Conservation (phyloP, 2,113 vertebrate genomes). For the Tylochromis polylepis region DNA sequence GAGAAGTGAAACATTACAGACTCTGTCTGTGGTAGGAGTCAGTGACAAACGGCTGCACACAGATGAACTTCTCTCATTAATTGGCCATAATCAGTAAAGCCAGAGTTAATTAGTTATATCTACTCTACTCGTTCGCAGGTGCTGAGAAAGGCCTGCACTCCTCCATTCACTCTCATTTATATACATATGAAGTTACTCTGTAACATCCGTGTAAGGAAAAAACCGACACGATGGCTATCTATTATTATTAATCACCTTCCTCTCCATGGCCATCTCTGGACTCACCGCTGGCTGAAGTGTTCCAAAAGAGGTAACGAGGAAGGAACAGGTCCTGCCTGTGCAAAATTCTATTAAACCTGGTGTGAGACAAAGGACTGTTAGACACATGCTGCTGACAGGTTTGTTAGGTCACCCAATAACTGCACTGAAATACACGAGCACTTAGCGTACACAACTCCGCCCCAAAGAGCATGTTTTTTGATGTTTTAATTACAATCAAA, state of each 20-base stretch:
- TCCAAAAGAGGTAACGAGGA: not conserved
- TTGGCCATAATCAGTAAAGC: conserved; percentile 12
- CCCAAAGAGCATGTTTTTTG: not conserved
- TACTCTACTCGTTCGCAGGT: not conserved
- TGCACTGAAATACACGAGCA: not conserved
- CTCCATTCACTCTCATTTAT: not conserved
- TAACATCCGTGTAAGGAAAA: not conserved
- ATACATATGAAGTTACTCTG: not conserved
- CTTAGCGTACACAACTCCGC: not conserved
- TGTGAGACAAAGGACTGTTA: not conserved
- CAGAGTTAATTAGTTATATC: not conserved
- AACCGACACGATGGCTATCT: not conserved
- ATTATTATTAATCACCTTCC: conserved; percentile 1
- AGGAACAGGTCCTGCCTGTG: not conserved
- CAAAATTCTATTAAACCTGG: not conserved
- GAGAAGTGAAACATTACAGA: not conserved
- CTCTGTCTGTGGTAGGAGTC: not conserved
- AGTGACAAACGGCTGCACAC: not conserved
- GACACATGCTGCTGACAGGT: not conserved
- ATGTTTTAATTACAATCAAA: not conserved
- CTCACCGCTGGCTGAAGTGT: not conserved
- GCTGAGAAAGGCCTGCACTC: not conserved
- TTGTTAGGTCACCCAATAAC: not conserved
- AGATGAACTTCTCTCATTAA: not conserved
- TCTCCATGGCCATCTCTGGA: not conserved